These are phyloP conservation scores for Xiphydria camelus DNA, from an alignment of 2,888 invertebrate genomes.

Conservation along the genomic window DNA sequence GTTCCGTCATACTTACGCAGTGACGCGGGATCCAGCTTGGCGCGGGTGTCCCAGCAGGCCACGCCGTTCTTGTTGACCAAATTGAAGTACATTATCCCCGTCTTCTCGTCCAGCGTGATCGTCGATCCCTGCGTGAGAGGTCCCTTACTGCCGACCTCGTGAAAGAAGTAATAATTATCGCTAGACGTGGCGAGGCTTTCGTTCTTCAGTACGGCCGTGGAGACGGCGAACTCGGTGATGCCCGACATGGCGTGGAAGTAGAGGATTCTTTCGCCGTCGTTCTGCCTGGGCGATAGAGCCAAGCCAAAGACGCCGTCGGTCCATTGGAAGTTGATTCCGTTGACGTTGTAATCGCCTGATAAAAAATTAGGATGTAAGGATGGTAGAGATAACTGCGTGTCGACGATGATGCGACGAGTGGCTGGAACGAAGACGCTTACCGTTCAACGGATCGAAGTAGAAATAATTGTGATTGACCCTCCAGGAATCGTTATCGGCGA, in stretches of 20 bases:
- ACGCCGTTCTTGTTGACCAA: constrained; percentile 77
- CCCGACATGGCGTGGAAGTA: constrained; percentile 85
- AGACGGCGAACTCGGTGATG: constrained; percentile 78
- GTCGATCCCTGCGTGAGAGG: constrained; percentile 74
- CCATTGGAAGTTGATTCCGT: constrained; percentile 83
- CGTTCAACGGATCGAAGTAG: constrained; percentile 75
- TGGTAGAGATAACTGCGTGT: too few species aligned
- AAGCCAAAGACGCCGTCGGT: constrained; percentile 81
- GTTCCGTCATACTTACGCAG: constrained; percentile 51
- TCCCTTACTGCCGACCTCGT: constrained; percentile 73
- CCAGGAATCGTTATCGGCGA: constrained; percentile 76
- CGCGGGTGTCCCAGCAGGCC: constrained; percentile 78
- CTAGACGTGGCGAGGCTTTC: constrained; percentile 70
- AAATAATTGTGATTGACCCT: constrained; percentile 80
- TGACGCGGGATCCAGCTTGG: constrained; percentile 67
- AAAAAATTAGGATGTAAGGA: constrained; percentile 1
- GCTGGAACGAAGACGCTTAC: constrained; percentile 31
- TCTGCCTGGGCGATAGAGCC: constrained; percentile 64
- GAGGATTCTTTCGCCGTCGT: constrained; percentile 67
- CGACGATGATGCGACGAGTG: too few species aligned
- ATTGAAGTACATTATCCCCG: constrained; percentile 75
- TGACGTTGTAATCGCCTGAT: constrained; percentile 74
- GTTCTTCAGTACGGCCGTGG: constrained; percentile 73
- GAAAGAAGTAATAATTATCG: constrained; percentile 71
- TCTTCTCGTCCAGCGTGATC: constrained; percentile 70